Percentiles rank a stretch among this genome's conserved stretches.
Conservation (phyloP, 2,797 vertebrate species). For the Bovichtus variegatus region DNA sequence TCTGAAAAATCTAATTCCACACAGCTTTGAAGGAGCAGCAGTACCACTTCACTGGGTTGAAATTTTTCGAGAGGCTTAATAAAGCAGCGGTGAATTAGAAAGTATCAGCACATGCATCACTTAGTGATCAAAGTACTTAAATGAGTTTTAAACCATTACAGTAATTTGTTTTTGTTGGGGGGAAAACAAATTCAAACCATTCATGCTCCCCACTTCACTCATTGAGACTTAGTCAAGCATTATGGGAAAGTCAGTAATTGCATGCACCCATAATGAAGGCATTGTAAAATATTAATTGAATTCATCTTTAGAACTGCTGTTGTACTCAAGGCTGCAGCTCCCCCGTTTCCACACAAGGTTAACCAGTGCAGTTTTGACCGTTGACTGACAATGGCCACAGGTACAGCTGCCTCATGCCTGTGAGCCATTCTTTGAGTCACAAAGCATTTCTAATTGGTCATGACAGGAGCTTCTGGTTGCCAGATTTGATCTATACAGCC, state of each 20-base stretch:
- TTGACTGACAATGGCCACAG: conserved; percentile 72
- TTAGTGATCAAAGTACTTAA: conserved; percentile 76
- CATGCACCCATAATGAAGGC: conserved; percentile 69
- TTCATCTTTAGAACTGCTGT: conserved; percentile 55
- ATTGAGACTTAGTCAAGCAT: conserved; percentile 64
- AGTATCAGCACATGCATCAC: conserved; percentile 61
- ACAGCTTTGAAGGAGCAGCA: conserved; percentile 60
- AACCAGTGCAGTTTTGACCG: conserved; percentile 41
- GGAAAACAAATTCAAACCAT: conserved; percentile 51
- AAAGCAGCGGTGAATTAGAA: conserved; percentile 61
- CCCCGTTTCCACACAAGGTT: conserved; percentile 29
- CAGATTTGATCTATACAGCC: conserved; percentile 71
- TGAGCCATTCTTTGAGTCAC: conserved; percentile 62
- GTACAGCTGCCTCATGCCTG: conserved; percentile 64
- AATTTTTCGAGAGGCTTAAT: conserved; percentile 51
- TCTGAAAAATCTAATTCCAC: conserved; percentile 58
- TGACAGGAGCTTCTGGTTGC: conserved; percentile 78
- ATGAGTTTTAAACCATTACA: conserved; percentile 74
- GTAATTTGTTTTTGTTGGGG: conserved; percentile 71
- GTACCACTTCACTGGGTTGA: conserved; percentile 42
- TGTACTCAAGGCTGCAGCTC: conserved; percentile 26
- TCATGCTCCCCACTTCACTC: conserved; percentile 46
- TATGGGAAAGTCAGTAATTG: conserved; percentile 73
- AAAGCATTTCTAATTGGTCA: conserved; percentile 76
- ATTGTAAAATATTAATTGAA: conserved; percentile 76